Evolutionary conservation across 2,113 vertebrate genomes (phyloP).

Genomic region (Anser brachyrhynchus): DNA sequence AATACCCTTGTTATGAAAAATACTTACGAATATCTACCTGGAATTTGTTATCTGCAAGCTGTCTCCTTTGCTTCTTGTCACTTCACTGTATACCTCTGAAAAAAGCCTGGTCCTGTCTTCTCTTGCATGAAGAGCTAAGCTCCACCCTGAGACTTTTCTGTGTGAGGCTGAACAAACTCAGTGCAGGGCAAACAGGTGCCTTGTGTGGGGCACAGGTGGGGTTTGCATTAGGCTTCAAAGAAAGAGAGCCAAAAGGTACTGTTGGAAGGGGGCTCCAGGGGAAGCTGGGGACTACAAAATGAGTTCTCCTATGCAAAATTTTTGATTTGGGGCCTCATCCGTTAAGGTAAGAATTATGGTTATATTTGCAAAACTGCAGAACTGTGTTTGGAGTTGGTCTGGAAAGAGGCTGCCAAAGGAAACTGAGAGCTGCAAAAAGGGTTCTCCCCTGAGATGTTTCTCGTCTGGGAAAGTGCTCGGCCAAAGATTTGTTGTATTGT

Average conservation of each 20-base stretch:
- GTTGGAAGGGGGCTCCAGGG: background rate
- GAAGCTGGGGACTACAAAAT: background rate
- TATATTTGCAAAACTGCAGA: background rate
- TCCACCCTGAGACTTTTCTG: background rate
- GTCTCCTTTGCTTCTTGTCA: background rate
- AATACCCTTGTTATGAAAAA: background rate
- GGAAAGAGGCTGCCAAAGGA: conserved; percentile 30
- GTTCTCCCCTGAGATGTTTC: conserved; percentile 47
- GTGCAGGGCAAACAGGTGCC: background rate
- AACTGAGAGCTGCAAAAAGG: conserved; percentile 14
- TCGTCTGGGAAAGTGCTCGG: conserved; percentile 49
- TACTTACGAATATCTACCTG: background rate
- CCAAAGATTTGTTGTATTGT: conserved; percentile 36
- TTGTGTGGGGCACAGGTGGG: background rate
- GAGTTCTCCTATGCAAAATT: background rate
- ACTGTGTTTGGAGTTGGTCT: background rate
- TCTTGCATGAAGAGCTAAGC: background rate
- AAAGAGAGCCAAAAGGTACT: background rate
- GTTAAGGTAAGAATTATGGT: background rate
- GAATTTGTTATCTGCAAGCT: background rate
- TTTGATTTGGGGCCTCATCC: background rate
- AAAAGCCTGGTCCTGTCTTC: background rate
- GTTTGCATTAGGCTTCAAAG: background rate
- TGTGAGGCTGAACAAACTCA: background rate
- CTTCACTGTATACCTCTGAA: background rate